A percentile compares a stretch with the other conserved stretches of the same genome.
phyloP scores from a whole-genome alignment of 2,113 vertebrate species.

The Pachyramphus minor region DNA sequence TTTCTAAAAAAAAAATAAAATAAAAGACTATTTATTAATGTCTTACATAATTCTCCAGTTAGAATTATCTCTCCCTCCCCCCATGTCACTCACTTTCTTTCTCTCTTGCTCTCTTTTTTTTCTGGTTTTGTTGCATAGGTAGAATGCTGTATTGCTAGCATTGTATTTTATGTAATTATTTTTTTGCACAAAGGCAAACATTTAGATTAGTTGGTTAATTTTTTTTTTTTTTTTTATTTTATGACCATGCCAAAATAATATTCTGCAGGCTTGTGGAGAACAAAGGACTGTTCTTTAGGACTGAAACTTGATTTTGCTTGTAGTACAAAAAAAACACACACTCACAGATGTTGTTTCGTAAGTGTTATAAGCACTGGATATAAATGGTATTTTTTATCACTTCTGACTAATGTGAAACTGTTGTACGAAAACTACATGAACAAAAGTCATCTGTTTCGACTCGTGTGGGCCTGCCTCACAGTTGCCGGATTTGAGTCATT shows the following conservation, averaged over 20 bases:
- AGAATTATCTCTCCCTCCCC: constrained; percentile 66
- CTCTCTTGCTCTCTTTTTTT: constrained; percentile 32
- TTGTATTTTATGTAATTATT: constrained; percentile 79
- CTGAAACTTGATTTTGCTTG: constrained; percentile 98
- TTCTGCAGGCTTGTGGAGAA: constrained; percentile 88
- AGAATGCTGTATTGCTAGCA: constrained; percentile 74
- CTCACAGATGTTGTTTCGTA: constrained; percentile 92
- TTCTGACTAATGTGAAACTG: constrained; percentile 99
- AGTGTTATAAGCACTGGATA: constrained; percentile 99
- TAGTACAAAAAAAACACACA: constrained; percentile 82
- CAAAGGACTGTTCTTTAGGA: constrained; percentile 91
- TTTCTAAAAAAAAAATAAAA: constrained; percentile 15
- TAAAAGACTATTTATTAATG: constrained; percentile 80
- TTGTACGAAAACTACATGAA: constrained; percentile 92
- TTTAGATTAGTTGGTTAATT: constrained; percentile 84
- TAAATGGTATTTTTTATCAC: constrained; percentile 99
- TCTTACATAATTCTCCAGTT: constrained; percentile 75
- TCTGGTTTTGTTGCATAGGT: constrained; percentile 72
- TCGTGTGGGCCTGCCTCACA: constrained; percentile 90
- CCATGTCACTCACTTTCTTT: constrained; percentile 35
- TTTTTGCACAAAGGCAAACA: constrained; percentile 84
- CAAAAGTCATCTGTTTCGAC: constrained; percentile 92
- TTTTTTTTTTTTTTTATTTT: constrained; percentile 82
- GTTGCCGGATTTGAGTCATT: constrained; percentile 92
- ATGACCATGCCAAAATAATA: constrained; percentile 90